Evolutionary conservation across 2,113 vertebrate genomes (phyloP).

Genomic region (Eleginops maclovinus): DNA sequence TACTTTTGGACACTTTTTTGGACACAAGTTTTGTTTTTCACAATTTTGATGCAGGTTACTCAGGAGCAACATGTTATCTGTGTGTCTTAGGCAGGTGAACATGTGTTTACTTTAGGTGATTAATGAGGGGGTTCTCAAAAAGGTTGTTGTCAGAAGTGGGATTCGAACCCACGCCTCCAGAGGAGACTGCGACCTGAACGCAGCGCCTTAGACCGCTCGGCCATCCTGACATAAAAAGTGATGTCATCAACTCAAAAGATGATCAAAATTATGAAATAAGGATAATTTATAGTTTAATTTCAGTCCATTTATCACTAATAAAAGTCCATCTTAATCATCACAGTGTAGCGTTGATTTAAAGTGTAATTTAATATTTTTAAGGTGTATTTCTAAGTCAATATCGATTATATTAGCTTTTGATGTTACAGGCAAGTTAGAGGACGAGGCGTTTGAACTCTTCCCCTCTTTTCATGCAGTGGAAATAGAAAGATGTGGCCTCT

Average conservation of each 20-base stretch:
- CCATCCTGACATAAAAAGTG: not conserved
- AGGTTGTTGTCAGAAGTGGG: constrained; percentile 25
- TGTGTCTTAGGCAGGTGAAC: no score
- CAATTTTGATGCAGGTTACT: no score
- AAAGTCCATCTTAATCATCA: no score
- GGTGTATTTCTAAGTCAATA: not conserved
- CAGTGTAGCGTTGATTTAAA: no score
- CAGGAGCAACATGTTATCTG: no score
- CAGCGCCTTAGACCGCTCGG: constrained; percentile 75
- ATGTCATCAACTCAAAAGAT: not conserved
- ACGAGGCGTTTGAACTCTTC: constrained; percentile 9
- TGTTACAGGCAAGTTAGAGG: not conserved
- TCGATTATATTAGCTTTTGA: not conserved
- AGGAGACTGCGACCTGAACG: constrained; percentile 72
- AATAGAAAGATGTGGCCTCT: constrained; percentile 17
- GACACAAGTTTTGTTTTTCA: no score
- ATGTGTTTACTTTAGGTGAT: no score
- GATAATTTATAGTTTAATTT: no score
- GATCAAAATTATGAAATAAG: no score
- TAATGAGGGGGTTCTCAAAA: no score
- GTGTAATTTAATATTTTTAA: not conserved
- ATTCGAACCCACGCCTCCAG: constrained; percentile 57
- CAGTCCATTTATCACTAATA: no score
- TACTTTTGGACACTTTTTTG: no score
- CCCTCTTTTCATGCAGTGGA: constrained; percentile 10